A percentile compares a stretch with the other conserved stretches of the same genome.
These are phyloP conservation scores for Yasuhikotakia modesta DNA, from an alignment of 2,797 vertebrate species.

Conservation along the genomic window DNA sequence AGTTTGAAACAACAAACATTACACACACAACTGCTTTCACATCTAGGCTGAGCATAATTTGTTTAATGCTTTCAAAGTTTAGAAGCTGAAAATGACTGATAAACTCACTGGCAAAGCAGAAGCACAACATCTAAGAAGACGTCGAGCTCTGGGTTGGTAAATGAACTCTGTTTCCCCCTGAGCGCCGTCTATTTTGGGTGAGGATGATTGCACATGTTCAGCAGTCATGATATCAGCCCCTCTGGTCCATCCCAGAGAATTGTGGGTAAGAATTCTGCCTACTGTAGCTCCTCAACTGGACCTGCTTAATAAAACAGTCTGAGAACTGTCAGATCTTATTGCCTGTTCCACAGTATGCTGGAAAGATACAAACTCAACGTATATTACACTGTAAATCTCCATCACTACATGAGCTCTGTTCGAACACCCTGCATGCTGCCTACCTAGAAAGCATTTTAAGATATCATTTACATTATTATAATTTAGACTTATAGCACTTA, in stretches of 20 bases:
- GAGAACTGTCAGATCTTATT: constrained; percentile 11
- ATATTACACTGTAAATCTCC: too few species aligned
- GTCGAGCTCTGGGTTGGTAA: background rate
- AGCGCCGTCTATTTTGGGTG: background rate
- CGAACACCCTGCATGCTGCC: too few species aligned
- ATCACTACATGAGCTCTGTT: too few species aligned
- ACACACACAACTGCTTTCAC: background rate
- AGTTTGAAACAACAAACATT: constrained; percentile 2
- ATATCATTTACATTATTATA: too few species aligned
- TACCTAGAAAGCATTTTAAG: too few species aligned
- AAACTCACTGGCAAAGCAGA: background rate
- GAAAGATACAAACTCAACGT: background rate
- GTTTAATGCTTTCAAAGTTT: too few species aligned
- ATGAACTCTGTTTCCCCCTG: background rate
- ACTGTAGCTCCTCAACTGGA: too few species aligned
- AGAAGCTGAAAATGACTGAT: too few species aligned
- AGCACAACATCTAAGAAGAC: background rate
- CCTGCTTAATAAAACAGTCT: too few species aligned
- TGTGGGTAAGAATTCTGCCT: background rate
- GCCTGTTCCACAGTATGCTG: background rate
- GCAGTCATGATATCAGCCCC: background rate
- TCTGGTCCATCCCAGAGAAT: background rate
- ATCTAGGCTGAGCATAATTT: background rate
- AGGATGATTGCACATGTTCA: background rate
- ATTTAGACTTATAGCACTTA: too few species aligned